phyloP scores from a whole-genome alignment of 2,888 invertebrate genomes.

The Dusona sp. region DNA sequence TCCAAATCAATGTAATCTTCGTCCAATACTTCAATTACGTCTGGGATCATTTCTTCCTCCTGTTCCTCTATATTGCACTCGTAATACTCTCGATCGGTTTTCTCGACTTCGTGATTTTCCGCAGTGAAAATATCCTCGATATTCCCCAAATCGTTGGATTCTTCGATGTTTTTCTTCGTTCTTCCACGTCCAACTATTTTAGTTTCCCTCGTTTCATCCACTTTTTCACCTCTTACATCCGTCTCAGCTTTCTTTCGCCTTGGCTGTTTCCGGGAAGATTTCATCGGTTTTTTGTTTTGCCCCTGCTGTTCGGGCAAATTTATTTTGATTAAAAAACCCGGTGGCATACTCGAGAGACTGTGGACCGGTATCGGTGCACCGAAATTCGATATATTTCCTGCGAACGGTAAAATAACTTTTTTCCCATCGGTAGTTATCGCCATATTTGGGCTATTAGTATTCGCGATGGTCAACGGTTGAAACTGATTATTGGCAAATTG shows the following conservation, averaged over 20 bases:
- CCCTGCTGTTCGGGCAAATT: constrained; percentile 78
- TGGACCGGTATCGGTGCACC: constrained; percentile 83
- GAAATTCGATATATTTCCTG: constrained; percentile 81
- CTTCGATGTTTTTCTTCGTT: constrained; percentile 29
- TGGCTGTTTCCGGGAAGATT: constrained; percentile 66
- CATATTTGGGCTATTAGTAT: constrained; percentile 74
- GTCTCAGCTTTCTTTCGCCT: constrained; percentile 11
- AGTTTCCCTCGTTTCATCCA: constrained; percentile 1
- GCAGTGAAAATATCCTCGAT: neutral
- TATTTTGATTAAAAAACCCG: constrained; percentile 82
- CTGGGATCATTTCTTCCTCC: constrained; percentile 24
- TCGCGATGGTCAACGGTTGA: constrained; percentile 81
- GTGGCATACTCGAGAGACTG: constrained; percentile 83
- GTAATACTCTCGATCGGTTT: neutral
- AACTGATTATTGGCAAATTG: constrained; percentile 79
- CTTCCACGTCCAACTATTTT: constrained; percentile 29
- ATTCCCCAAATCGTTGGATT: neutral
- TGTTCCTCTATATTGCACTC: neutral
- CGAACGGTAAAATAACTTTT: constrained; percentile 82
- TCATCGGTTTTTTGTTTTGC: constrained; percentile 63
- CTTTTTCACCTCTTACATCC: neutral
- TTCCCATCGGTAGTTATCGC: constrained; percentile 77
- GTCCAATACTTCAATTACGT: constrained; percentile 55
- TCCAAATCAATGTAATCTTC: constrained; percentile 31
- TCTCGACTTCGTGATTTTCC: neutral